These are phyloP conservation scores for Solea solea DNA, from an alignment of 2,113 vertebrate species.

Conservation along the genomic window DNA sequence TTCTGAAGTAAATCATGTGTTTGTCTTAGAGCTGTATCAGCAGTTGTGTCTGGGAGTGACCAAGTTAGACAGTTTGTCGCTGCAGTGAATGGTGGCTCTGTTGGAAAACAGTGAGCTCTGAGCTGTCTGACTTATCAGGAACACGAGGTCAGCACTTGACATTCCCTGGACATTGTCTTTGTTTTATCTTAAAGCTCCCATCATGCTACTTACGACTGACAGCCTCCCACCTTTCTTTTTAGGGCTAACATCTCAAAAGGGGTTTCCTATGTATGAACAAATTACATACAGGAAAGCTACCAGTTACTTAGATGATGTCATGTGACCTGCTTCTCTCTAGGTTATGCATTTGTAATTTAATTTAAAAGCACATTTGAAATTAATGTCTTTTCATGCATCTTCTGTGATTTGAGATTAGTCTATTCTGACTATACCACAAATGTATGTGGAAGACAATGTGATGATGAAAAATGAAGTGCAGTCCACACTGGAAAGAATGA, in stretches of 20 bases:
- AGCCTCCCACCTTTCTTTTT: background rate
- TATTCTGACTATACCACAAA: too few relatives aligned
- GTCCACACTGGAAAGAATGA: background rate
- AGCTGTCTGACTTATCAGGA: slow-evolving; percentile 54
- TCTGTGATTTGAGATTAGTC: too few relatives aligned
- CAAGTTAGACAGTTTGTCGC: slow-evolving; percentile 2
- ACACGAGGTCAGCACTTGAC: slow-evolving; percentile 61
- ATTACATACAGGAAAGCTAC: background rate
- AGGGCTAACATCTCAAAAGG: background rate
- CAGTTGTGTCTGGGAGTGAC: slow-evolving; percentile 8
- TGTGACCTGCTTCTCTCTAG: too few relatives aligned
- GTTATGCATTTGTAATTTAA: too few relatives aligned
- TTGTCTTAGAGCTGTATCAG: slow-evolving; percentile 32
- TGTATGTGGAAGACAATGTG: background rate
- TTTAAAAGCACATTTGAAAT: too few relatives aligned
- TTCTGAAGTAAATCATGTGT: slow-evolving; percentile 44
- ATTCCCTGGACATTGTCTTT: slow-evolving; percentile 47
- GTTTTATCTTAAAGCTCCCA: slow-evolving; percentile 14
- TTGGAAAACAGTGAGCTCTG: slow-evolving; percentile 44
- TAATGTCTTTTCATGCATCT: too few relatives aligned
- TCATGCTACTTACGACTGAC: slow-evolving; percentile 20
- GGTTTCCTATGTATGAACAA: background rate
- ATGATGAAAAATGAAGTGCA: background rate
- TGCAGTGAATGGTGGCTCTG: slow-evolving; percentile 66
- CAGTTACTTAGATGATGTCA: too few relatives aligned